A percentile compares a stretch with the other conserved stretches of the same genome.
These are phyloP conservation scores for Conus canariensis DNA, from an alignment of 2,888 invertebrate genomes.

Conservation along the genomic window DNA sequence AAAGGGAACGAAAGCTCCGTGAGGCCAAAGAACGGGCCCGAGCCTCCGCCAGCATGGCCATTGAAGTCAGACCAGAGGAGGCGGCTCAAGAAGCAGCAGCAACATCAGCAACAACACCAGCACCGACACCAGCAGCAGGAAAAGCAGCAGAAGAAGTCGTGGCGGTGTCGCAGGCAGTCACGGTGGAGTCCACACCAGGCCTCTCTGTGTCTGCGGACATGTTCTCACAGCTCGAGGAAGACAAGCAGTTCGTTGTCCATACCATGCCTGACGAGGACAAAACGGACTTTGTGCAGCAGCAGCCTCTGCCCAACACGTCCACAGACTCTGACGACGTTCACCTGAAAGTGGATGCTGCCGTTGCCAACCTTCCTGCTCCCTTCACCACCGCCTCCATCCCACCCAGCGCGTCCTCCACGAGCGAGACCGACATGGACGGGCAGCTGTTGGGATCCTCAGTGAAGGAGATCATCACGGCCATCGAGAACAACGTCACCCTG, in stretches of 20 bases:
- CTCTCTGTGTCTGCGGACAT: background rate
- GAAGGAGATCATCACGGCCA: constrained; percentile 35
- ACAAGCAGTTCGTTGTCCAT: background rate
- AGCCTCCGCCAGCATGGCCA: background rate
- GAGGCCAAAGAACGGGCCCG: background rate
- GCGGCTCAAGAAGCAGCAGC: background rate
- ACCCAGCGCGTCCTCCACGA: background rate
- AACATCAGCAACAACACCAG: too few relatives aligned
- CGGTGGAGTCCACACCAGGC: background rate
- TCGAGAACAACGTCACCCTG: background rate
- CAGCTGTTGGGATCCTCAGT: background rate
- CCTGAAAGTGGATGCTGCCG: background rate
- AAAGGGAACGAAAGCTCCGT: background rate
- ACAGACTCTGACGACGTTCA: background rate
- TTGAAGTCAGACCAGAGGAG: background rate
- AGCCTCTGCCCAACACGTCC: background rate
- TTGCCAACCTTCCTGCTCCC: background rate
- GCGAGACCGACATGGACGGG: background rate
- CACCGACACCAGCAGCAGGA: too few relatives aligned
- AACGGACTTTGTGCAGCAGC: background rate
- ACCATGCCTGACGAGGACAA: too few relatives aligned
- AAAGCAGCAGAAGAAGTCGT: background rate
- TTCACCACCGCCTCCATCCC: background rate
- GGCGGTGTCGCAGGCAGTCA: background rate
- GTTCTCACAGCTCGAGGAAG: background rate